phyloP scores from a whole-genome alignment of 2,113 vertebrate genomes.

The Okapia johnstoni region DNA sequence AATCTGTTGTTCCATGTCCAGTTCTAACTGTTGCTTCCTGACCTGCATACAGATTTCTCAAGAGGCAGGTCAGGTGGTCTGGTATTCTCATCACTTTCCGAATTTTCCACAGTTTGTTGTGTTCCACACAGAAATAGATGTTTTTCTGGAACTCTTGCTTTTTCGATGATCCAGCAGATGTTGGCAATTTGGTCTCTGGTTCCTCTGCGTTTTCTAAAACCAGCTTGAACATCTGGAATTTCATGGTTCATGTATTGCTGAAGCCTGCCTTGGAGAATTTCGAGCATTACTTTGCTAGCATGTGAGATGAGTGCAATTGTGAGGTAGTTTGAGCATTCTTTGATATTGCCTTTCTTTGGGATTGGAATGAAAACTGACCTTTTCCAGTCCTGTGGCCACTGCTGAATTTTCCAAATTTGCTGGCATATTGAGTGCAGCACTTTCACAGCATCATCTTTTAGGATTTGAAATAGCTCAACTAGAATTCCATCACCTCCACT shows the following conservation, averaged over 20 bases:
- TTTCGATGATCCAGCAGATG: neutral
- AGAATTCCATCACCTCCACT: neutral
- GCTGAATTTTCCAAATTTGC: neutral
- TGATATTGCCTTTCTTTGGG: neutral
- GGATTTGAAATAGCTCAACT: neutral
- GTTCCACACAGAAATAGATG: neutral
- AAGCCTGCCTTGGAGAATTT: neutral
- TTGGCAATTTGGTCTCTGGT: neutral
- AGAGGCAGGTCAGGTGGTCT: neutral
- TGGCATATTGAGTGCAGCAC: neutral
- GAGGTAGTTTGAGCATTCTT: rapidly evolving
- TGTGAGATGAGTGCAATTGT: neutral
- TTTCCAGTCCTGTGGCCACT: neutral
- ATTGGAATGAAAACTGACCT: neutral
- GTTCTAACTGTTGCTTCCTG: neutral
- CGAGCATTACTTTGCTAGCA: neutral
- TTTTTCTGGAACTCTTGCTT: neutral
- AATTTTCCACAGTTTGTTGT: neutral
- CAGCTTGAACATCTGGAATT: neutral
- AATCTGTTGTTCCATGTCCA: neutral
- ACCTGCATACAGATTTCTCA: neutral
- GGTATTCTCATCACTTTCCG: neutral
- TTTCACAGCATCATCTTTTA: neutral
- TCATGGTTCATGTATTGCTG: neutral
- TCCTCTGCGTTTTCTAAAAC: neutral